Base-by-base conservation (phyloP, 2,888 invertebrate genomes). In the Drosophila borealis region DNA sequence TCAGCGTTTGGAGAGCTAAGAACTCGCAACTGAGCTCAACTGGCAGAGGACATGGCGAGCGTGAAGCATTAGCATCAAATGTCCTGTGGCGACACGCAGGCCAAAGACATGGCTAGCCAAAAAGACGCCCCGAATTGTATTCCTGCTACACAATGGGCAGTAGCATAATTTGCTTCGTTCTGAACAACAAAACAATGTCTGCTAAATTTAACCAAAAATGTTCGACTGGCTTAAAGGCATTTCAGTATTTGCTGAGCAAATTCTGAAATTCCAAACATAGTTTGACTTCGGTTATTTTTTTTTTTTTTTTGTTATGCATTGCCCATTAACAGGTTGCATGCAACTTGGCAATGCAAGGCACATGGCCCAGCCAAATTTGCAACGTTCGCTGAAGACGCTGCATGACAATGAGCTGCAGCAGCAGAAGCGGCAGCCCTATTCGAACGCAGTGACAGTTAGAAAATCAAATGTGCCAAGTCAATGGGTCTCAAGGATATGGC, bases 391-490 rank as follows among this genome's bases (percentile, higher is more conserved):
- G 56, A 60, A 71, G 72, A 69, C 67, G 68, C 62, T 65, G 86
- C 86, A 85, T 85, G 70, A 72, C 83, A 79, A 83, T 77, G 74
- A 88, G 80, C 57, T 56, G 42, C 45, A 54, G 53, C 53, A 61
- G 57, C 36, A 36, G 44, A 6, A 36, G 50, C 50, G 21, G 21
- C 29, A 8, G 29, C 45, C n/a, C n/a, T 51, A 48, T 44, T 11
- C 55, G 41, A 25, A 51, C 11, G 53, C 48, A 55, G 36, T 29
- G 41, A 51, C 53, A 60, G 53, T 57, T 57, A 10, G 37, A 64
- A 45, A 72, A 82, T 78, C 81, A 72, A 80, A 87, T 78, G 74
- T 70, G 81, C 61, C 79, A 68, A 62, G 81, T 57, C 78, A 77
- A 74, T 54, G 59, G 71, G 37, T 66, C 64, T 48, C 25, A 62